A percentile compares a stretch with the other conserved stretches of the same genome.
phyloP scores from a whole-genome alignment of 2,888 invertebrate genomes.

The Heteropelma amictum region DNA sequence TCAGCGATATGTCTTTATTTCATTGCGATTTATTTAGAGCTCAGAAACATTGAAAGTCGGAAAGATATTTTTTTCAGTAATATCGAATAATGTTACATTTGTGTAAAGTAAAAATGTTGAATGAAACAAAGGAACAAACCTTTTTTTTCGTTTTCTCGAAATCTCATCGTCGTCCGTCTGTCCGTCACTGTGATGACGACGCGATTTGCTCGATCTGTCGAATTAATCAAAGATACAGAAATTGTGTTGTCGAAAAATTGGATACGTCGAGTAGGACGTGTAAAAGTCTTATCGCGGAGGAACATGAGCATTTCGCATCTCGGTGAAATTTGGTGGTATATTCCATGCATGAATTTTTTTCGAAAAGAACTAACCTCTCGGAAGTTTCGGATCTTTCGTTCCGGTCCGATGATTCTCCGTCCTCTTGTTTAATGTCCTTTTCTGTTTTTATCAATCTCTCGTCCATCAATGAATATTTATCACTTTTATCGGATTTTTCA shows the following conservation, averaged over 20 bases:
- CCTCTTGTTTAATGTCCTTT: conserved; percentile 72
- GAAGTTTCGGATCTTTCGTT: conserved; percentile 70
- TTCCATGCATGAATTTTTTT: too few relatives aligned
- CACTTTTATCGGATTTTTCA: conserved; percentile 52
- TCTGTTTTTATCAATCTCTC: conserved; percentile 69
- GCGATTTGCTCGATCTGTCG: conserved; percentile 68
- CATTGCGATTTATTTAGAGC: too few relatives aligned
- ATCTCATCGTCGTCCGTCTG: conserved; percentile 74
- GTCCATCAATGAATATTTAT: conserved; percentile 60
- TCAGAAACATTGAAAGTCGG: too few relatives aligned
- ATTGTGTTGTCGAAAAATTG: not conserved
- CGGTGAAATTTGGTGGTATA: too few relatives aligned
- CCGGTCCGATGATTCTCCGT: conserved; percentile 70
- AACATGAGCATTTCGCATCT: too few relatives aligned
- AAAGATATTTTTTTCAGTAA: too few relatives aligned
- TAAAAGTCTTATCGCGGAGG: not conserved
- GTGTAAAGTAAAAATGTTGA: not conserved
- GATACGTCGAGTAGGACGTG: not conserved
- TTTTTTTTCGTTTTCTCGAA: conserved; percentile 71
- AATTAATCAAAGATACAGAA: not conserved
- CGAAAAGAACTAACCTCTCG: conserved; percentile 69
- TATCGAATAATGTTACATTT: too few relatives aligned
- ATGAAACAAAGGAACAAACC: conserved; percentile 57
- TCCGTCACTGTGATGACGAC: conserved; percentile 70
- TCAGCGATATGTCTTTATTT: too few relatives aligned